Evolutionary conservation across 2,113 vertebrate genomes (phyloP).

Genomic region (Osmerus mordax): DNA sequence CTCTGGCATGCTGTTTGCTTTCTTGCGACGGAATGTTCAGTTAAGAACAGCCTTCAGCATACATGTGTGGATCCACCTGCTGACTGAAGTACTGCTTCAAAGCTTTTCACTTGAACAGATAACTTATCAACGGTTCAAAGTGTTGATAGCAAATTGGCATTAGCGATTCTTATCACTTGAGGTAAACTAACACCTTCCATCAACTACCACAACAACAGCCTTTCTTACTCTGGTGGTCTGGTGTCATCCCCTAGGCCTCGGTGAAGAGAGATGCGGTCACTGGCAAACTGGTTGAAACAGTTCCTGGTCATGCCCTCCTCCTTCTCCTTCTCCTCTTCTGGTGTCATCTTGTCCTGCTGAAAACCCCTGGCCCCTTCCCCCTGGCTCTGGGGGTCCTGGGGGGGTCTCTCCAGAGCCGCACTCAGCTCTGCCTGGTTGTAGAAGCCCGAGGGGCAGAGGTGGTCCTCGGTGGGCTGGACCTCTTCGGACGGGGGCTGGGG

Average conservation of each 20-base stretch:
- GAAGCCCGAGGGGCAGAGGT: conserved; percentile 77
- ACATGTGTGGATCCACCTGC: background rate
- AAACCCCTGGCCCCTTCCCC: conserved; percentile 83
- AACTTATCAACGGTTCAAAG: background rate
- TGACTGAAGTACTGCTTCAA: background rate
- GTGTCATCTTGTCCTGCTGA: conserved; percentile 71
- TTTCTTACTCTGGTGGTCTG: conserved; percentile 87
- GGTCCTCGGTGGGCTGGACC: conserved; percentile 37
- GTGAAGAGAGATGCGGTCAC: conserved; percentile 91
- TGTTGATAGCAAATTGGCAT: background rate
- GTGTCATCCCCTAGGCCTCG: conserved; percentile 89
- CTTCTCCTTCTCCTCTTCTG: conserved; percentile 83
- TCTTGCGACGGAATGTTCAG: background rate
- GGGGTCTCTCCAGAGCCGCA: conserved; percentile 80
- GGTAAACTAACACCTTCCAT: background rate
- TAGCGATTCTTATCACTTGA: background rate
- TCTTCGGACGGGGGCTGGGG: conserved; percentile 62
- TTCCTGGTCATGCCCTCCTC: conserved; percentile 85
- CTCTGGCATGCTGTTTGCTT: no score
- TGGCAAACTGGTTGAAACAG: conserved; percentile 96
- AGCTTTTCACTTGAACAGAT: background rate
- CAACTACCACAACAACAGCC: no score
- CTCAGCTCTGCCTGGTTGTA: conserved; percentile 82
- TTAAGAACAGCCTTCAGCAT: background rate
- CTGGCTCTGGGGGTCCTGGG: conserved; percentile 73